Evolutionary conservation across 2,888 invertebrate species (phyloP).

Genomic region (Omphaloscelis lunosa): DNA sequence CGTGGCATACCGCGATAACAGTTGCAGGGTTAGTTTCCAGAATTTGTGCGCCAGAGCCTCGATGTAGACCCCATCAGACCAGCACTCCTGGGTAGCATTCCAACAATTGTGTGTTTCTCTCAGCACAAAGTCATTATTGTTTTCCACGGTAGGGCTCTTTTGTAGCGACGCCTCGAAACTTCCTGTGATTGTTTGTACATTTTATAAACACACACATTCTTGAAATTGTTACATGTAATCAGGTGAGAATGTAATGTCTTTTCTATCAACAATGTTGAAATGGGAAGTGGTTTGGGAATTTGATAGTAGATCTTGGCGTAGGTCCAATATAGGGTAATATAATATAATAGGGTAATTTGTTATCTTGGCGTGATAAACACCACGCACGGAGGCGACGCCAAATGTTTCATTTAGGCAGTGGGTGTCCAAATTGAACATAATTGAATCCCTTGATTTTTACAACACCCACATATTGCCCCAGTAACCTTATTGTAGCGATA

Average conservation of each 20-base stretch:
- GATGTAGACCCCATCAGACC: constrained; percentile 95
- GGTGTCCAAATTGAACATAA: constrained; percentile 14
- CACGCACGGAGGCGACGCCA: not conserved
- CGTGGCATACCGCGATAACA: constrained; percentile 94
- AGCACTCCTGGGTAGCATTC: constrained; percentile 91
- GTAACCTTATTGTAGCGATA: not conserved
- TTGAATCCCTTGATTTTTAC: not conserved
- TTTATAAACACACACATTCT: constrained; percentile 61
- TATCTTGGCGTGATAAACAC: constrained; percentile 24
- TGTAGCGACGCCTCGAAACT: constrained; percentile 84
- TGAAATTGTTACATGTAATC: constrained; percentile 33
- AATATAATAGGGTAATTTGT: constrained; percentile 7
- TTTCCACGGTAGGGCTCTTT: constrained; percentile 76
- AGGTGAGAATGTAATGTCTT: constrained; percentile 14
- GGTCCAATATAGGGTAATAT: constrained; percentile 8
- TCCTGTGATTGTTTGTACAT: constrained; percentile 75
- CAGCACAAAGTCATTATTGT: constrained; percentile 84
- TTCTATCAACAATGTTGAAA: constrained; percentile 23
- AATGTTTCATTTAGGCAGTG: constrained; percentile 4
- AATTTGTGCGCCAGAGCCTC: constrained; percentile 95
- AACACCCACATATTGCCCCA: constrained; percentile 16
- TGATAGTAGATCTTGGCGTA: constrained; percentile 19
- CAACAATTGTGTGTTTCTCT: constrained; percentile 88
- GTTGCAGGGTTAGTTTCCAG: constrained; percentile 96
- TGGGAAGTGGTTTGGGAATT: constrained; percentile 1